Evolutionary conservation across 2,113 vertebrate species (phyloP).

Genomic region (Cranoglanis bouderius): DNA sequence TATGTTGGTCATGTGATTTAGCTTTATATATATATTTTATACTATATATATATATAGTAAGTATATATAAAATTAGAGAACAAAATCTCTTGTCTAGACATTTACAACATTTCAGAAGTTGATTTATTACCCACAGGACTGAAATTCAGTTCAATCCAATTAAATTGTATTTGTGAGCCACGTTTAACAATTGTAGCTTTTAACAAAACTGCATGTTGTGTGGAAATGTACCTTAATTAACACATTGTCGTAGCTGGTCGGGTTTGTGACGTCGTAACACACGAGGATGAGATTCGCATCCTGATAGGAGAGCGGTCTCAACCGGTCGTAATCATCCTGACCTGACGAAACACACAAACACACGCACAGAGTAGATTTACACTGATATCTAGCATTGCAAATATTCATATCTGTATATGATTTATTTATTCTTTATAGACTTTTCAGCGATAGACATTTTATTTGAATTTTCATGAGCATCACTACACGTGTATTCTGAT

Average conservation of each 20-base stretch:
- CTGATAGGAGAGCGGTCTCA: constrained; percentile 93
- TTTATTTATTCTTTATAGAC: not conserved
- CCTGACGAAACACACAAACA: constrained; percentile 72
- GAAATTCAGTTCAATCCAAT: not conserved
- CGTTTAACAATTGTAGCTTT: not conserved
- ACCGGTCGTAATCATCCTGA: constrained; percentile 93
- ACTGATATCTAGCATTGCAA: too few relatives aligned
- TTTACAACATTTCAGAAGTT: not conserved
- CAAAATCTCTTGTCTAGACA: not conserved
- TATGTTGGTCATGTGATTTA: not conserved
- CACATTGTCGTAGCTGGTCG: constrained; percentile 91
- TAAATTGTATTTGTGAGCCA: not conserved
- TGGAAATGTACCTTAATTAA: constrained; percentile 82
- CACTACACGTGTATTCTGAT: not conserved
- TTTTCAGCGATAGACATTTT: not conserved
- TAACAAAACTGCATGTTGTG: not conserved
- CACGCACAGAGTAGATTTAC: too few relatives aligned
- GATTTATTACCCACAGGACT: not conserved
- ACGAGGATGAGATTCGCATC: constrained; percentile 85
- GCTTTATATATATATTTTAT: not conserved
- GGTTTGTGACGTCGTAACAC: constrained; percentile 96
- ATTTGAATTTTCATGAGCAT: not conserved
- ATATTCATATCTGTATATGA: not conserved
- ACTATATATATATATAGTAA: too few relatives aligned
- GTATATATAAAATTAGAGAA: not conserved